These are phyloP conservation scores for Bubo bubo DNA, from an alignment of 2,113 vertebrate genomes.

Conservation along the genomic window DNA sequence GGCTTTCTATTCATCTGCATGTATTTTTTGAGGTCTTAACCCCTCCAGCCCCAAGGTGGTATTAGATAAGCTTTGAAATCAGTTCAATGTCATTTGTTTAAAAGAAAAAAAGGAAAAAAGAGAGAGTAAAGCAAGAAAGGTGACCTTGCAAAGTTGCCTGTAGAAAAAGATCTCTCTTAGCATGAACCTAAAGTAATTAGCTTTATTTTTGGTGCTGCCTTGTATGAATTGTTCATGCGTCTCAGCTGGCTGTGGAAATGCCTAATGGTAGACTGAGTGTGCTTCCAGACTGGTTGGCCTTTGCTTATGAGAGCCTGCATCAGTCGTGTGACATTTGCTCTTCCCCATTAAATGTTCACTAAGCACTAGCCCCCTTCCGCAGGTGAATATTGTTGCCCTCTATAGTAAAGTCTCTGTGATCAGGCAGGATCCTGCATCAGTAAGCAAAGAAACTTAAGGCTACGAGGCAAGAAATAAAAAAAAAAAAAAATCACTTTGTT, in stretches of 20 bases:
- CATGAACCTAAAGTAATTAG: slow-evolving; percentile 52
- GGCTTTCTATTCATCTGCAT: not conserved
- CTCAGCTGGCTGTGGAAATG: slow-evolving; percentile 23
- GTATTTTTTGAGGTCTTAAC: slow-evolving; percentile 27
- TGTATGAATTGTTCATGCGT: not conserved
- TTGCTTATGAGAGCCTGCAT: not conserved
- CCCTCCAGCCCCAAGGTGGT: not conserved
- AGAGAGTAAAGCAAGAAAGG: not conserved
- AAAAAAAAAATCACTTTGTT: not conserved
- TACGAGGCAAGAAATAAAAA: not conserved
- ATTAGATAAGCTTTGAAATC: slow-evolving; percentile 1
- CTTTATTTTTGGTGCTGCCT: slow-evolving; percentile 52
- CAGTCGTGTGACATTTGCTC: not conserved
- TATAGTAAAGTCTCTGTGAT: not conserved
- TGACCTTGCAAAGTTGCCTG: slow-evolving; percentile 49
- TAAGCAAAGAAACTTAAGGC: not conserved
- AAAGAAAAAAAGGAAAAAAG: not conserved
- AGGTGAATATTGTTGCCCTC: not conserved
- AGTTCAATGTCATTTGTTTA: not conserved
- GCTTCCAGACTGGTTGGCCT: not conserved
- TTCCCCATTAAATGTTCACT: not conserved
- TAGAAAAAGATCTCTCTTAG: slow-evolving; percentile 30
- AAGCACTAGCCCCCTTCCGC: not conserved
- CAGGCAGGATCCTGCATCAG: not conserved
- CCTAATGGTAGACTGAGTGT: not conserved